These are phyloP conservation scores for Orthonyx spaldingii DNA, from an alignment of 2,113 vertebrate species.

Conservation along the genomic window DNA sequence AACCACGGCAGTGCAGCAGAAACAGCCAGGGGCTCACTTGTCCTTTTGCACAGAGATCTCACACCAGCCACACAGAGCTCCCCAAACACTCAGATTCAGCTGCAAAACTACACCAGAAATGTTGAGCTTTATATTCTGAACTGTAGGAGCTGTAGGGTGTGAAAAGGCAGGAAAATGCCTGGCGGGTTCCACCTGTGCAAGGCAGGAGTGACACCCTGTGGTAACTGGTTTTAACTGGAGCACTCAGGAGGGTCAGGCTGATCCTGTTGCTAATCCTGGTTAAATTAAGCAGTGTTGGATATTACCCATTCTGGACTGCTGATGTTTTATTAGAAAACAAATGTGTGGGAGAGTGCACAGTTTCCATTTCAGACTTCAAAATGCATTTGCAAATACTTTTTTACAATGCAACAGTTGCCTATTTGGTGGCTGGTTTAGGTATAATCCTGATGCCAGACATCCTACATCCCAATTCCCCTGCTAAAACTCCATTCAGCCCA, in stretches of 20 bases:
- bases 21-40: not conserved
- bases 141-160: rapidly evolving
- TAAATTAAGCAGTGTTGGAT: not conserved
- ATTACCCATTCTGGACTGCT: not conserved
- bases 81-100: not conserved
- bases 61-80: not conserved
- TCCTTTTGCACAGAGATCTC: not conserved
- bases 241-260: rapidly evolving
- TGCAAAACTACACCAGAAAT: not conserved
- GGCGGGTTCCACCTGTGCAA: rapidly evolving
- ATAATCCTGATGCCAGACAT: not conserved
- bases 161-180: not conserved
- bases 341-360: not conserved
- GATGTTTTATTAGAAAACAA: not conserved
- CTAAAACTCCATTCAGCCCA: not conserved
- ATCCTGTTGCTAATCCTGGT: not conserved
- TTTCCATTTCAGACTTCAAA: not conserved
- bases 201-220: conserved; percentile 51
- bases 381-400: not conserved
- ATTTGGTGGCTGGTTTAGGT: not conserved
- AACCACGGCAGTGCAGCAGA: rapidly evolving
- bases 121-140: not conserved
- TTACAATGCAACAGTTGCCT: not conserved
- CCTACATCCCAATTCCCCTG: not conserved
- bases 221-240: not conserved